These are phyloP conservation scores for Manis javanica DNA, from an alignment of 2,797 vertebrate genomes.

Conservation along the genomic window DNA sequence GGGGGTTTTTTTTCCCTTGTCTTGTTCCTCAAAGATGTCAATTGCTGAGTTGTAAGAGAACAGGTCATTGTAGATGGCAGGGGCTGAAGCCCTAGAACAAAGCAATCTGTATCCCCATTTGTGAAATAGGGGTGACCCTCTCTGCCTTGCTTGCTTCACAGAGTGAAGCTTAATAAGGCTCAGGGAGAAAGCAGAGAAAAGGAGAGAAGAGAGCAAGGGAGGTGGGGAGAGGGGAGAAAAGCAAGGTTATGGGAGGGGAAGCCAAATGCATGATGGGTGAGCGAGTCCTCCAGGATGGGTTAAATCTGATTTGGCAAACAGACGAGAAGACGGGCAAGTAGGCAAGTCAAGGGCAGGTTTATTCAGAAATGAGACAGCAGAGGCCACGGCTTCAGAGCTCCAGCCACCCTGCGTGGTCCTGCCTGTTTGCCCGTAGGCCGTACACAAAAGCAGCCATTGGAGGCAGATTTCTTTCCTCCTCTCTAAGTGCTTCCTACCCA, in stretches of 20 bases:
- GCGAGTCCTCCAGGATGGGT: not conserved
- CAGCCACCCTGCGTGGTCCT: accelerated
- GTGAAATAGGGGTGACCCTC: not conserved
- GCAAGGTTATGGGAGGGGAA: not conserved
- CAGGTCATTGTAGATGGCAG: not conserved
- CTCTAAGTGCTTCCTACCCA: not conserved
- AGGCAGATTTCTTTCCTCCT: not conserved
- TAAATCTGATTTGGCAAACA: not conserved
- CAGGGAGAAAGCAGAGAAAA: not conserved
- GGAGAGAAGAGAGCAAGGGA: not conserved
- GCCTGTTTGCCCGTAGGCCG: too few relatives aligned
- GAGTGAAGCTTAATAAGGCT: not conserved
- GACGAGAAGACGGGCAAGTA: not conserved
- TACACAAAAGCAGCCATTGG: not conserved
- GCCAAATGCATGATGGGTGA: not conserved
- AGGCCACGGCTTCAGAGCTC: not conserved
- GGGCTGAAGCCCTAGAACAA: not conserved
- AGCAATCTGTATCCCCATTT: not conserved
- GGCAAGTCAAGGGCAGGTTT: not conserved
- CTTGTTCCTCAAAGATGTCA: not conserved
- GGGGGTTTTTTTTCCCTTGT: not conserved
- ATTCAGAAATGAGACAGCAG: not conserved
- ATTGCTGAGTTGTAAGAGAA: not conserved
- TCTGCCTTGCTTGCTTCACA: not conserved
- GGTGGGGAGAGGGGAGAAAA: accelerated